Evolutionary conservation across 2,113 vertebrate species (phyloP), one percentile per base, ranked within the genome.

Genomic region (Carassius carassius): DNA sequence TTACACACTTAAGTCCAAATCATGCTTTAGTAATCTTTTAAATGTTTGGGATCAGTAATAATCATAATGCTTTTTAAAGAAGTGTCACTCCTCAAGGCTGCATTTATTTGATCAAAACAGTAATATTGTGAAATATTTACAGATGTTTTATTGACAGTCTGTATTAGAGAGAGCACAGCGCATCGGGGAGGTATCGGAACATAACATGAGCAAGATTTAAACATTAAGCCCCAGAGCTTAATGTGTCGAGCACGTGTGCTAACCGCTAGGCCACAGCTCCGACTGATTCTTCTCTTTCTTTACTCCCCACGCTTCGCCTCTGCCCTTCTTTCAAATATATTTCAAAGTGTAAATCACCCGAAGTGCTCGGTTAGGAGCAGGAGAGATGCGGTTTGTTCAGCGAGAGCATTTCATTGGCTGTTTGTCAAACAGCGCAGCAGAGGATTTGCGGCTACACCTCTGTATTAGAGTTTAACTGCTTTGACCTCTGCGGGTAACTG

Each of bases 391-490:
- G 58, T 80, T 63, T 47, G 60, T 62, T 78, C 32, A 9, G 32
- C 21, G 21, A 60, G 77, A 44, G 77, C 60, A 10, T 65, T 65
- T 80, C 60, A 80, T 80, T 80, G 78, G 60, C 60, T 44, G 60
- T 80, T 80, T 29, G 41, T 80, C 60, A 49, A 65, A 10, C 78
- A 80, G 37, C 78, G 47, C 78, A 17, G 60, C n/a, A 65, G 78
- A 80, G 78, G 60, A 80, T 80, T 80, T 80, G 78, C 49, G 37
- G 78, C 58, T 80, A 65, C 78, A 65, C 78, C 58, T 80, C 78
- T 16, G 41, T 80, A 65, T 80, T 65, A 80, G 58, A 80, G 78
- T 80, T 80, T 80, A 49, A 80, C 78, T 80, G 78, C 78, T 80
- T 80, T 80, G 60, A 80, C 60, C 78, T 49, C 60, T 80, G 60